phyloP scores from a whole-genome alignment of 1,140 invertebrate genomes.

The Meteorus sp. region DNA sequence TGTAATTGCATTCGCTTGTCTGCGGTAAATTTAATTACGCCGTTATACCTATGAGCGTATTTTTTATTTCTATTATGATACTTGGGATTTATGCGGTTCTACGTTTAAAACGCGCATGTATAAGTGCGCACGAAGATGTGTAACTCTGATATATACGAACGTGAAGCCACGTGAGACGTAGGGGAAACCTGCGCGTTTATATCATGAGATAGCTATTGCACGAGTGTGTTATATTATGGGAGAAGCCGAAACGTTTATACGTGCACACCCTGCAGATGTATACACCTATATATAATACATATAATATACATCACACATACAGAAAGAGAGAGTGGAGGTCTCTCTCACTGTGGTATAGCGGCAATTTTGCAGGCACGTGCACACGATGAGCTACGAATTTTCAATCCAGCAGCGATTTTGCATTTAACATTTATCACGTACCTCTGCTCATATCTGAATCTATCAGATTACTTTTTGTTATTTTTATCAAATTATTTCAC shows the following conservation, averaged over 20 bases:
- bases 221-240: neutral
- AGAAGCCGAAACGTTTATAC: neutral
- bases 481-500: no score
- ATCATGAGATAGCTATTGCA: constrained; percentile 3
- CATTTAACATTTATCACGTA: neutral
- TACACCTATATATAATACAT: no score
- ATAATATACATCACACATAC: no score
- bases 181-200: neutral
- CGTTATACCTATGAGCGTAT: neutral
- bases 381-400: neutral
- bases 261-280: neutral
- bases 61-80: neutral
- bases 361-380: neutral
- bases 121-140: neutral
- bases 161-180: neutral
- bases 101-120: neutral
- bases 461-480: no score
- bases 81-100: constrained; percentile 12
- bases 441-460: neutral
- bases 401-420: neutral
- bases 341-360: neutral
- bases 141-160: neutral
- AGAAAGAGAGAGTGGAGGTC: neutral
- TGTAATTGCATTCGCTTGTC: constrained; percentile 11
- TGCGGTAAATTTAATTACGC: constrained; percentile 14